These are phyloP conservation scores for Cryptomyrus ogoouensis DNA, from an alignment of 2,113 vertebrate species.

Conservation along the genomic window DNA sequence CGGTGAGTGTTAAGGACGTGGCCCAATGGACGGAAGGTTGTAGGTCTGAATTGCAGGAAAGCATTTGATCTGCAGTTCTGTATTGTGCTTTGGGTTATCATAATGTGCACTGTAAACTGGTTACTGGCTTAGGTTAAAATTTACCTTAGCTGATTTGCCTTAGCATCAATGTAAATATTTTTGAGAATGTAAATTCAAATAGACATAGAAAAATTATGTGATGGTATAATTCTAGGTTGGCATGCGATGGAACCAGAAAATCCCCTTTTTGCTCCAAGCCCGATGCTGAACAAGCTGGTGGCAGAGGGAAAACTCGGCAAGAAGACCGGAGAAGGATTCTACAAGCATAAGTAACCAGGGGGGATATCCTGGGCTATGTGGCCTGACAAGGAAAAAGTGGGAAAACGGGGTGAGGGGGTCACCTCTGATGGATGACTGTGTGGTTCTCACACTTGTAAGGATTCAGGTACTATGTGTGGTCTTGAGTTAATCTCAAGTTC, in stretches of 20 bases:
- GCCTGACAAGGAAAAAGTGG: not conserved
- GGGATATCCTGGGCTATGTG: not conserved
- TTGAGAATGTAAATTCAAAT: not conserved
- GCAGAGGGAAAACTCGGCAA: slow-evolving; percentile 83
- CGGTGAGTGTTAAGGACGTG: slow-evolving; percentile 56
- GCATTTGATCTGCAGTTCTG: not conserved
- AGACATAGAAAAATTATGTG: not conserved
- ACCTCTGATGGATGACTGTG: not conserved
- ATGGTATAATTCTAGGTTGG: slow-evolving; percentile 68
- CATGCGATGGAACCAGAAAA: slow-evolving; percentile 67
- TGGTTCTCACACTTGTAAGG: not conserved
- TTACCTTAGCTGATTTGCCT: not conserved
- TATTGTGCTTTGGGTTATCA: not conserved
- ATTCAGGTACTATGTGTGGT: not conserved
- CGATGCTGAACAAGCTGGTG: slow-evolving; percentile 76
- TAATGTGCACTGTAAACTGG: not conserved
- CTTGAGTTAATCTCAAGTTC: not conserved
- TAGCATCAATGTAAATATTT: not conserved
- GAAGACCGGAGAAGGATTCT: slow-evolving; percentile 92
- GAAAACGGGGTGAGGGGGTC: not conserved
- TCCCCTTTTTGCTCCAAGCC: slow-evolving; percentile 70
- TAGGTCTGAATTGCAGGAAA: not conserved
- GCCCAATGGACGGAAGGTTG: not conserved
- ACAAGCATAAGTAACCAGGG: slow-evolving; percentile 75
- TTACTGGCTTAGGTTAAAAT: not conserved